These are phyloP conservation scores for Cyanoramphus novaezelandiae DNA, from an alignment of 2,113 vertebrate genomes.

Conservation along the genomic window DNA sequence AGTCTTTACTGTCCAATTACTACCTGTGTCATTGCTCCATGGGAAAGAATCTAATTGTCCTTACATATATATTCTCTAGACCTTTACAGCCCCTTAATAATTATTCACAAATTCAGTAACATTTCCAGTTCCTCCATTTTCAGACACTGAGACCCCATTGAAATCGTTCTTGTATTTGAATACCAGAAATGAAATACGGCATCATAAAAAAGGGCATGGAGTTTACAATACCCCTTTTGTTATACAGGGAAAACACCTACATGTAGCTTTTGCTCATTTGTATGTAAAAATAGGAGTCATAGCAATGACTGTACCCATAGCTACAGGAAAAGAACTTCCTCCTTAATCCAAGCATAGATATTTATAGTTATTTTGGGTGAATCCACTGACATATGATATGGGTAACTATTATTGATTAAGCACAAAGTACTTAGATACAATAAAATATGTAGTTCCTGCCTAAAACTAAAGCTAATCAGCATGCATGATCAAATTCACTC, in stretches of 20 bases:
- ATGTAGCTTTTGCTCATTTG: slow-evolving; percentile 24
- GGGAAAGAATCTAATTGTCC: background rate
- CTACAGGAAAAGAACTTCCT: slow-evolving; percentile 41
- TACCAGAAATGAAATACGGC: slow-evolving; percentile 9
- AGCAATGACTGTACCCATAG: slow-evolving; percentile 34
- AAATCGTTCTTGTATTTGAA: slow-evolving; percentile 6
- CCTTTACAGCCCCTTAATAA: background rate
- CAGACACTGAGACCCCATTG: background rate
- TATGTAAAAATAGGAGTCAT: slow-evolving; percentile 38
- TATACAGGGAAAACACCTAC: slow-evolving; percentile 22
- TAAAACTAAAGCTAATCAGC: slow-evolving; percentile 6
- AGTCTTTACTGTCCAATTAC: background rate
- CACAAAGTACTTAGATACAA: background rate
- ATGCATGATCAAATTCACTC: background rate
- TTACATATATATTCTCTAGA: background rate
- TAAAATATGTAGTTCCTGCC: background rate
- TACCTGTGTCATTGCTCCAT: background rate
- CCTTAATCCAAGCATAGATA: background rate
- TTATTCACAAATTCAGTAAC: background rate
- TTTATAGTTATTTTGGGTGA: slow-evolving; percentile 21
- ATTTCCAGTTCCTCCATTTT: background rate
- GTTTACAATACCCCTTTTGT: slow-evolving; percentile 26
- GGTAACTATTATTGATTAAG: slow-evolving; percentile 1
- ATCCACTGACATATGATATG: slow-evolving; percentile 3
- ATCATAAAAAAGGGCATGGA: background rate